Conservation (phyloP, 1,140 invertebrate genomes). For the Phymorhynchus buccinoides region DNA sequence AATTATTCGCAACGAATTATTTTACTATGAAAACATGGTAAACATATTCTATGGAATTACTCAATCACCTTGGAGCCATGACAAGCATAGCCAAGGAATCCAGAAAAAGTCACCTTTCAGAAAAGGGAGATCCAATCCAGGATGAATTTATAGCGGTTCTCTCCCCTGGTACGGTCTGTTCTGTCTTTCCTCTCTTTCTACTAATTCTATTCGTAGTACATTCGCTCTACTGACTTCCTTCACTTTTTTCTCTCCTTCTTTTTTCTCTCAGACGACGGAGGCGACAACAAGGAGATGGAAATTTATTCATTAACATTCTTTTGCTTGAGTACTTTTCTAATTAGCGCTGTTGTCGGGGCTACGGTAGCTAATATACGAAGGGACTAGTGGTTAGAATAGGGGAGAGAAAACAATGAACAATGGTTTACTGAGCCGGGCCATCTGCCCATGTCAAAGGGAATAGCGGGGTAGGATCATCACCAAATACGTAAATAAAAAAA, state of each 20-base stretch:
- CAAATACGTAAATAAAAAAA: too few relatives aligned
- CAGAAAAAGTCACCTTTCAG: not conserved
- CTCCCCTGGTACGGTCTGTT: not conserved
- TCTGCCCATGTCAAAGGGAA: too few relatives aligned
- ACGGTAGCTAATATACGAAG: too few relatives aligned
- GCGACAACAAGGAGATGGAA: conserved; percentile 25
- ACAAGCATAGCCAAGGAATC: not conserved
- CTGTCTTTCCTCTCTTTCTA: too few relatives aligned
- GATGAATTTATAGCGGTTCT: not conserved
- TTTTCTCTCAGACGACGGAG: not conserved
- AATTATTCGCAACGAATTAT: not conserved
- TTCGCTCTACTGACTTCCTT: not conserved
- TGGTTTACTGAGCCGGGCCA: too few relatives aligned
- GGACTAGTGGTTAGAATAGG: not conserved
- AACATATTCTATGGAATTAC: not conserved
- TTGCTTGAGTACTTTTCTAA: conserved; percentile 35
- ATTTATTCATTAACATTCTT: conserved; percentile 42
- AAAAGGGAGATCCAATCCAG: not conserved
- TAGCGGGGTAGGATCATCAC: too few relatives aligned
- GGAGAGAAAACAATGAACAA: not conserved
- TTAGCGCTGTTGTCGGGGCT: conserved; percentile 35
- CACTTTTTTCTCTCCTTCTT: not conserved
- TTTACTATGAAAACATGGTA: not conserved
- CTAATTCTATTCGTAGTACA: too few relatives aligned
- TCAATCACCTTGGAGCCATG: not conserved